Evolutionary conservation across 2,113 vertebrate genomes (phyloP), one percentile per base, ranked within the genome.

Genomic region (Oncorhynchus keta): DNA sequence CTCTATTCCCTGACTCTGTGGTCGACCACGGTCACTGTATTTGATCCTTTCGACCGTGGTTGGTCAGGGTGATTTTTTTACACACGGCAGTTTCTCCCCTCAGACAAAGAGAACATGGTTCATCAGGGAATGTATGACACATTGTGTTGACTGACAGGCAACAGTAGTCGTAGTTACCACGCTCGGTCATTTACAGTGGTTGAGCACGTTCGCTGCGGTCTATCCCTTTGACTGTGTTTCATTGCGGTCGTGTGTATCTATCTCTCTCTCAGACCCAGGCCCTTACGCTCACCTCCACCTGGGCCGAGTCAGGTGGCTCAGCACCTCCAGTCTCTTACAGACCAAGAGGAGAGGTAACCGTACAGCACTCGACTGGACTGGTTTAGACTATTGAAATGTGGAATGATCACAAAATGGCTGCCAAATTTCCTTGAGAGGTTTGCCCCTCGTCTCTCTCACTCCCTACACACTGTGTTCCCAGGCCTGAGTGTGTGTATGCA

Each of bases 311-410:
- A 94, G 87, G 72, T 93, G 94, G 91, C 87, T 91, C 87, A 94
- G 93, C 92, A 93, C 94, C 78, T 91, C 93, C 87, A 91, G 85
- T 87, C 90, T 95, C 80, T 85, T 93, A 83, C 91, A 93, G 89
- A 89, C 88, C 85, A 93, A 92, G 87, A 86, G 85, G 86, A 92
- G 91, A 94, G 92, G 92, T 93, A 93, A 93, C 79, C 76, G 26
- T 73, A 39, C 68, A 77, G 80, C 73, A 77, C 82, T 74, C 79
- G 76, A 70, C 64, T 76, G 18, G 7, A 39, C 66, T 57, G 65
- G 62, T 78, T 18, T 18, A 20, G 45, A 30, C 45, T 28, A 30
- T 30, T 68, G 4, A 68, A 7, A 26, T 35, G 66, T 35, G 66
- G 30, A n/a, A 9, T 55, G 13, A 55, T 3, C 51, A 18, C 12